Evolutionary conservation across 2,797 vertebrate species (phyloP), one percentile per base, ranked within the genome.

Genomic region (Serranus cabrilla): DNA sequence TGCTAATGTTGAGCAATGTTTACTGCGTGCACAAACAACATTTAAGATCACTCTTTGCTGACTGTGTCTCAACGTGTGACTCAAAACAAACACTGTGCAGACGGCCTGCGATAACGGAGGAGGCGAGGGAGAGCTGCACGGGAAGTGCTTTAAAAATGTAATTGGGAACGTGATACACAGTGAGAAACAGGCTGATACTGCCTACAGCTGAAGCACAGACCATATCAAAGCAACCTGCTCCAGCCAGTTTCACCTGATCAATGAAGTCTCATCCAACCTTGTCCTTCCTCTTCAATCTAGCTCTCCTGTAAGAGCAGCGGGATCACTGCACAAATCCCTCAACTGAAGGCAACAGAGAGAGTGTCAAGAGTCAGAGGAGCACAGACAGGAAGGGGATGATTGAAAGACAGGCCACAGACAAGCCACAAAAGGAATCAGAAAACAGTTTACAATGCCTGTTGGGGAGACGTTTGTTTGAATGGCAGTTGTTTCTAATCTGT

Each of bases 221-320:
- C 25, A 45, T 34, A 64, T 84, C 74, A 83, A 66, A 84, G 75
- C 47, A 66, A 39, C 55, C 72, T 17, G 66, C 37, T 21, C 11
- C 16, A 51, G 46, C 55, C 72, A 21, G 54, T 61, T 42, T 1
- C 75, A 51, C 73, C 45, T 76, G 69, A 87, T 91, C 80, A 80
- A 54, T 84, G 69, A 74, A 74, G 80, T 78, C 57, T 77, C 71
- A 78, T 76, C 67, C 73, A 71, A 16, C 60, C 55, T n/a, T 14
- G 72, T 66, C 73, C 23, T 52, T 71, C 46, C 64, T 76, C 9
- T 40, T 34, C 34, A 34, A 23, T 68, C 59, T 81, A 63, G 77
- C 59, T 43, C 63, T 63, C 25, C 43, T 68, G 46, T 39, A 40
- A 65, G 74, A 78, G 54, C 66, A 39, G 11, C n/a, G 4, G 78